A percentile compares a stretch with the other conserved stretches of the same genome.
Evolutionary conservation across 2,888 invertebrate genomes (phyloP).

Genomic region (Cerastis rubricosa): DNA sequence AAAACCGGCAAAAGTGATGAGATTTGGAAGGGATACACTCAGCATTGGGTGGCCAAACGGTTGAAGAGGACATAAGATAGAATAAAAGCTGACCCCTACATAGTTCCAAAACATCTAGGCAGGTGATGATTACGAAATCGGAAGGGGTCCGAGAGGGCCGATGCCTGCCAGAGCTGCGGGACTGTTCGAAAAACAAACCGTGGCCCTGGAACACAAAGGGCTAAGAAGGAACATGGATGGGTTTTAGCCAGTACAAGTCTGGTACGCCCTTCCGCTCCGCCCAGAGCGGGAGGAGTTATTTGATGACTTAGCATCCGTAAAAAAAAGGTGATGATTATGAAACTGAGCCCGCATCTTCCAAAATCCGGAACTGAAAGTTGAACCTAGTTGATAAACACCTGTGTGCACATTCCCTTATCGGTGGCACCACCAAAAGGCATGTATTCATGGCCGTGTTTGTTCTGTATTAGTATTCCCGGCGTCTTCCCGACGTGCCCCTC

Average conservation of each 20-base stretch:
- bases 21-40: no score
- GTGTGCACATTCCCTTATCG: background rate
- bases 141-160: no score
- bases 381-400: background rate
- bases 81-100: background rate
- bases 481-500: slow-evolving; percentile 63
- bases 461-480: slow-evolving; percentile 70
- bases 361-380: background rate
- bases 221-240: no score
- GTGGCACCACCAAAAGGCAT: slow-evolving; percentile 22
- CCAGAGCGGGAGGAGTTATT: no score
- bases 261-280: no score
- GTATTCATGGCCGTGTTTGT: slow-evolving; percentile 47
- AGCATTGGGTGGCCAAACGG: no score
- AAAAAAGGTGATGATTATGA: background rate
- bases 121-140: background rate
- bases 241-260: no score
- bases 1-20: no score
- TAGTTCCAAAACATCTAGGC: background rate
- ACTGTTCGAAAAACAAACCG: no score
- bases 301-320: no score
- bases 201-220: no score
- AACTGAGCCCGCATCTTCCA: background rate
- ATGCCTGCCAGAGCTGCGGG: no score
- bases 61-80: background rate